phyloP scores from a whole-genome alignment of 2,113 vertebrate species.

The Corvus cornix region DNA sequence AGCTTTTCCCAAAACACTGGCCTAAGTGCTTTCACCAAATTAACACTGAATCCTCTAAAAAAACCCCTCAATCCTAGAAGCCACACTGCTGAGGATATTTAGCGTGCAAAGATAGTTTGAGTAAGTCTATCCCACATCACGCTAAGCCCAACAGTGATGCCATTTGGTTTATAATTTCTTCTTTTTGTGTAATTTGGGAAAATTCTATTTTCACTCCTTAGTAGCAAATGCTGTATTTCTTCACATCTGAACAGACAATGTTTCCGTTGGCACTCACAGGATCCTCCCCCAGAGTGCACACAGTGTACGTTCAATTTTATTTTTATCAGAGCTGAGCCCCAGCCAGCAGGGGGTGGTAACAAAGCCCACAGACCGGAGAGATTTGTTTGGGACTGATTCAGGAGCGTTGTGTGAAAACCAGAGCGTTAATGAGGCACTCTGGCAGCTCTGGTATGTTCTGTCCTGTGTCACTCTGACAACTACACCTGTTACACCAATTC shows the following conservation, averaged over 20 bases:
- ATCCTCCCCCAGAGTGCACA: constrained; percentile 31
- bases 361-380: neutral
- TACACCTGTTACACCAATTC: fast-evolving
- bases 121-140: neutral
- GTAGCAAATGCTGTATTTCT: constrained; percentile 12
- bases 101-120: neutral
- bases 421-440: neutral
- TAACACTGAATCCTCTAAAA: neutral
- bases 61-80: neutral
- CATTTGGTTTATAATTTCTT: constrained; percentile 1
- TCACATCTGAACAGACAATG: constrained; percentile 1
- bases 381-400: neutral
- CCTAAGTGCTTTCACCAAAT: neutral
- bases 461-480: neutral
- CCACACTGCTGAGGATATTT: neutral
- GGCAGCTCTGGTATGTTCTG: neutral
- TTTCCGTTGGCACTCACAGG: constrained; percentile 4
- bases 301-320: neutral
- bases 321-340: neutral
- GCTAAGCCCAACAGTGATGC: neutral
- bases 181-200: constrained; percentile 17
- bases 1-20: neutral
- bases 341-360: neutral
- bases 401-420: neutral
- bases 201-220: constrained; percentile 34